Conservation (phyloP, 2,888 invertebrate species). For the Temnothorax rugatulus region DNA sequence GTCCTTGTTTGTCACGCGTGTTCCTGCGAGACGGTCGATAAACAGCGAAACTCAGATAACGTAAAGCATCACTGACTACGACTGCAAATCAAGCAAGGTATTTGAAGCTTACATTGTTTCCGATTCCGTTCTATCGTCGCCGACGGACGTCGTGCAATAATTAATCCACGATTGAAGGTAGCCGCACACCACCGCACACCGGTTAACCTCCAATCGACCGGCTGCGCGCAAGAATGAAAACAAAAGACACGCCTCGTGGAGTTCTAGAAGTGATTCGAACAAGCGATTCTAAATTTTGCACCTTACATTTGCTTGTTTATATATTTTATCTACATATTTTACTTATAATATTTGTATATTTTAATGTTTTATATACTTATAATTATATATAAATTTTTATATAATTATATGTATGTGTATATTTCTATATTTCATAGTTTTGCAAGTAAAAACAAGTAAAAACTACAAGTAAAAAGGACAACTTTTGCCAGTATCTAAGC, state of each 20-base stretch:
- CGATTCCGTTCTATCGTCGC: not conserved
- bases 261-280: not conserved
- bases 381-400: too few species aligned
- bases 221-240: not conserved
- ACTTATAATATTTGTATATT: not conserved
- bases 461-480: not conserved
- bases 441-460: too few species aligned
- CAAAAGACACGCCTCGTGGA: not conserved
- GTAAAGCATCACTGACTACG: too few species aligned
- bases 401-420: not conserved
- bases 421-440: not conserved
- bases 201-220: slow-evolving; percentile 8
- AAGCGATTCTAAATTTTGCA: not conserved
- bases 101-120: not conserved
- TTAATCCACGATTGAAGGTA: not conserved
- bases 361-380: not conserved
- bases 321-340: not conserved
- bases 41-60: not conserved
- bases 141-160: not conserved
- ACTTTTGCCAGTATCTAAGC: not conserved
- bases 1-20: not conserved
- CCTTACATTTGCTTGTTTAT: not conserved
- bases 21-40: not conserved
- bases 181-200: not conserved
- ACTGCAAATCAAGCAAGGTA: not conserved